Evolutionary conservation across 2,797 vertebrate genomes (phyloP), one percentile per base, ranked within the genome.

Genomic region (Typhlichthys subterraneus): DNA sequence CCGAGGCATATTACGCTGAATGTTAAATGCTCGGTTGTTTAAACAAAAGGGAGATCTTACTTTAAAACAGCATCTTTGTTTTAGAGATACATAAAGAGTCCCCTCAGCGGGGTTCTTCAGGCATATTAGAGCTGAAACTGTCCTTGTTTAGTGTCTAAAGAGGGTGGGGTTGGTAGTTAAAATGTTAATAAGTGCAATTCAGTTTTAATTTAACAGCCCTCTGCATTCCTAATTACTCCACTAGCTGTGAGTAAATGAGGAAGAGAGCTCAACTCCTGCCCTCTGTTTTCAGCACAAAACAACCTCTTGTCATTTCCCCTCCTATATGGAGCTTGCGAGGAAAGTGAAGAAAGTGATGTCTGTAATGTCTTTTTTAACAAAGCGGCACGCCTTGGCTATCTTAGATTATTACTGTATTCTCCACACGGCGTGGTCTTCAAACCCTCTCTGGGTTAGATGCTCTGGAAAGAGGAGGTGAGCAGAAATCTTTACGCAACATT

Each of bases 121-220:
- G 87, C 89, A 84, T 90, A 90, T 90, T 91, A 87, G 88, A 87
- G 88, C 82, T 78, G 83, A 90, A 90, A 89, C 83, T 90, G 90
- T 92, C 89, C 90, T 91, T 91, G 92, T 91, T 91, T 92, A 90
- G 88, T 91, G 89, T 86, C 85, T 85, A 87, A 91, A 88, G 88
- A 90, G 91, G 93, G 92, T 92, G 92, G 92, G 91, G 91, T 89
- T 93, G 89, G 90, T 92, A 92, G 91, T 93, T 93, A 92, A 93
- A 93, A 93, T 93, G 92, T 93, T 93, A 93, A 93, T 93, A 91
- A 92, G 92, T 91, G 91, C 91, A 92, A 92, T 92, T 90, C 90
- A 91, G 85, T 94, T 93, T 94, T 93, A 93, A 93, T 94, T 93
- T 93, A 93, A 93, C 93, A 92, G 92, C 90, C 89, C 87, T 92